These are phyloP conservation scores for Drosophila nebulosa DNA, from an alignment of 1,140 invertebrate genomes.

Conservation along the genomic window DNA sequence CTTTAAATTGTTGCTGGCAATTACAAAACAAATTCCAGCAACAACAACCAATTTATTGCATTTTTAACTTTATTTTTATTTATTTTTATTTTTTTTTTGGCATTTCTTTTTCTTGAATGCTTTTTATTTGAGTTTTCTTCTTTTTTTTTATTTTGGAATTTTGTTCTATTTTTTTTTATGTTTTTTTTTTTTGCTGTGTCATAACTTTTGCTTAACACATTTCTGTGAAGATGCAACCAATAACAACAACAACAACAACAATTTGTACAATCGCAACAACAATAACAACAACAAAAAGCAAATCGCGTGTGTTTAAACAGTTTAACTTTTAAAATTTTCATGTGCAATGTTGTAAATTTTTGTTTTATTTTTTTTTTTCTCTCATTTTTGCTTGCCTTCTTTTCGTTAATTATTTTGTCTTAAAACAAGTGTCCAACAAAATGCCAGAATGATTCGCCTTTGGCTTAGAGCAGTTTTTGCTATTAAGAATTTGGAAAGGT, in stretches of 20 bases:
- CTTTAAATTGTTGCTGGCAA: not conserved
- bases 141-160: not conserved
- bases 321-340: not conserved
- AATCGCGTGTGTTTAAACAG: conserved; percentile 46
- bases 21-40: not conserved
- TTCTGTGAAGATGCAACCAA: not conserved
- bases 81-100: not conserved
- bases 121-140: not conserved
- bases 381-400: not conserved
- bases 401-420: not conserved
- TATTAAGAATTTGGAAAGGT: too few species aligned
- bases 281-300: not conserved
- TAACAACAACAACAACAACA: conserved; percentile 3
- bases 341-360: conserved; percentile 23
- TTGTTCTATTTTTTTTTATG: conserved; percentile 13
- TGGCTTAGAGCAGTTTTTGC: too few species aligned
- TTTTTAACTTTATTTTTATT: not conserved
- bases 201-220: not conserved
- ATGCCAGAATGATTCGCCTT: not conserved
- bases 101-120: not conserved
- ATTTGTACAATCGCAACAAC: not conserved
- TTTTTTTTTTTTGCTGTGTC: conserved; percentile 4
- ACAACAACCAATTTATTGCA: not conserved
- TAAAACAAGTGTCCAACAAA: not conserved
- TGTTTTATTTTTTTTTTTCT: conserved; percentile 33